These are phyloP conservation scores for Hermetia illucens DNA, from an alignment of 1,140 invertebrate species.

Conservation along the genomic window DNA sequence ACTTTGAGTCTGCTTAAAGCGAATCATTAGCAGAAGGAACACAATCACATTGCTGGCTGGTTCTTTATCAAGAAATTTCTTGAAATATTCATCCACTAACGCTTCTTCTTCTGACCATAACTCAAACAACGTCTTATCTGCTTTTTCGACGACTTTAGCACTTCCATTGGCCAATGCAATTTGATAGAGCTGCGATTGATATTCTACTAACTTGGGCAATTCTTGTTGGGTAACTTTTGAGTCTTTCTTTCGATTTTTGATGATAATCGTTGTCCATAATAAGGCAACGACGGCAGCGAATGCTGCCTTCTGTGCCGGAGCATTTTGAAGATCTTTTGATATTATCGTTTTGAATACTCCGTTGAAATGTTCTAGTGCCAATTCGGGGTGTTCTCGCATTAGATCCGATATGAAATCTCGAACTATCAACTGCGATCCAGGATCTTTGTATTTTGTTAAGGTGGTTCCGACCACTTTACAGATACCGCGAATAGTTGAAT, in stretches of 20 bases:
- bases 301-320: conserved; percentile 48
- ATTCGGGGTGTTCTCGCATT: conserved; percentile 45
- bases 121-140: conserved; percentile 21
- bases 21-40: conserved; percentile 16
- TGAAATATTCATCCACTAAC: conserved; percentile 11
- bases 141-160: conserved; percentile 15
- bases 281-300: conserved; percentile 18
- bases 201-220: conserved; percentile 18
- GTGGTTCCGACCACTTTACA: conserved; percentile 59
- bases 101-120: conserved; percentile 19
- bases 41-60: conserved; percentile 13
- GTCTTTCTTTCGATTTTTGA: conserved; percentile 13
- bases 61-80: conserved; percentile 13
- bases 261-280: conserved; percentile 16
- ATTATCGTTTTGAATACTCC: conserved; percentile 44
- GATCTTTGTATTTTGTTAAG: conserved; percentile 62
- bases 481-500: conserved; percentile 60
- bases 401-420: conserved; percentile 51
- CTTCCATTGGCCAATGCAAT: conserved; percentile 14
- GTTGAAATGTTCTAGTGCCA: conserved; percentile 52
- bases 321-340: conserved; percentile 45
- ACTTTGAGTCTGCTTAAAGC: conserved; percentile 8
- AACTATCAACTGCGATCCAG: conserved; percentile 57
- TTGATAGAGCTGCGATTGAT: conserved; percentile 19
- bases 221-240: conserved; percentile 21